Base-by-base conservation (phyloP, 1,140 invertebrate species). In the Saccostrea cuccullata region DNA sequence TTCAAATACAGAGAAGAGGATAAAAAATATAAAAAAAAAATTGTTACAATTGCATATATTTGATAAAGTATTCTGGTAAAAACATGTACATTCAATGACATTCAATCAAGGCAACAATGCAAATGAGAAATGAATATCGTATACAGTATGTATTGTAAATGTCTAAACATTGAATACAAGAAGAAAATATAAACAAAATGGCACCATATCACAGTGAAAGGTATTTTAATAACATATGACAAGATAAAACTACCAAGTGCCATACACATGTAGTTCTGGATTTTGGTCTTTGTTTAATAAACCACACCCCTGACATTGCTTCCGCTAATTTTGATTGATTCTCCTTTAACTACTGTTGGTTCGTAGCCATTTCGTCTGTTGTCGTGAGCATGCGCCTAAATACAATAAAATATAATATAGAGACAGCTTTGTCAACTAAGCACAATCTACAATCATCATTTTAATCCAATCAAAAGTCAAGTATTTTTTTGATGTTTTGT, bases 241-340 rank as follows among this genome's bases (percentile, higher is more conserved):
- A 20, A 64, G 58, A 64, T 20, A 64, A 64, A 64, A 47, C 47
- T 77, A 36, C 36, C 13, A 36, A 77, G 70, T 30, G 23, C 70
- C 12, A 11, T 26, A 64, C 58, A 20, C 58, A 13, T 60, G 13
- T 17, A 60, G 58, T 17, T 26, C 3, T 13, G 12, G 70, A 15
- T 36, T 15, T 77, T 26, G 70, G 70, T 26, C 17, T 23, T 23
- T 84, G 20, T 17, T 60, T 56, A 85, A 64, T 85, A 85, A 9
- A 85, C 84, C 30, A 85, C 84, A 20, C 84, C 84, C 56, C 84
- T 85, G 8, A 85, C 84, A 58, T 30, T 30, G 56, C 64, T 85
- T n/a, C 84, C 58, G 26, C 60, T 85, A 36, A 85, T 85, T 56
- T 85, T 85, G 84, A 85, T 85, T 13, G 84, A 85, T 60, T 85